Evolutionary conservation across 1,140 invertebrate genomes (phyloP).

Genomic region (Drosophila hydei): DNA sequence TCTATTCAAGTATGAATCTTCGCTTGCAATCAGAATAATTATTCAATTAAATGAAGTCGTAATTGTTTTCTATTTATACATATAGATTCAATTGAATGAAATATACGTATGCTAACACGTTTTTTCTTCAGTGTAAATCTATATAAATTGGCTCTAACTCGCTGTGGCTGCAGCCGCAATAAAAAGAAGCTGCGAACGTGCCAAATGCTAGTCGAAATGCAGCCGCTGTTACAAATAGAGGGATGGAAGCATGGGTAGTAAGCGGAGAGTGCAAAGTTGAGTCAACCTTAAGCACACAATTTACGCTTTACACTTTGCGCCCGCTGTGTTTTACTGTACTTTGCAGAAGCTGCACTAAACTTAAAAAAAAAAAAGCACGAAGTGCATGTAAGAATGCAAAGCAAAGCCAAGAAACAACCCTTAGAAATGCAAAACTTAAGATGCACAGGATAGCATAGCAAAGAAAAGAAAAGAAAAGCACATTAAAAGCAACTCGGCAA

Average conservation of each 20-base stretch:
- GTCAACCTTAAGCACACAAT: constrained; percentile 64
- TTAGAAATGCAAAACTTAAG: constrained; percentile 48
- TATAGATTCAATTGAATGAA: no score
- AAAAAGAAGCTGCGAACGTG: no score
- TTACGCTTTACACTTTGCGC: constrained; percentile 33
- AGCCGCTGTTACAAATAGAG: constrained; percentile 1
- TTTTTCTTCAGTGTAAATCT: no score
- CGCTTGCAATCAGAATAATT: no score
- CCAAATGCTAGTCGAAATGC: constrained; percentile 35
- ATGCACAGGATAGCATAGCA: constrained; percentile 14
- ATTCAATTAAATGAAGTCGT: no score
- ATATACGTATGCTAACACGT: no score
- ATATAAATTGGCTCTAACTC: no score
- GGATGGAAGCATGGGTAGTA: neutral
- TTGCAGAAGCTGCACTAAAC: constrained; percentile 55
- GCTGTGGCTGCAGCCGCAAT: no score
- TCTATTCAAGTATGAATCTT: no score
- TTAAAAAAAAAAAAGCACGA: constrained; percentile 41
- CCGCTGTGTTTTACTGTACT: constrained; percentile 39
- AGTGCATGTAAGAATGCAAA: constrained; percentile 12
- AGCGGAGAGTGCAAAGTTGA: constrained; percentile 61
- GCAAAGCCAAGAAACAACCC: constrained; percentile 52
- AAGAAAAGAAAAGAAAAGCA: constrained; percentile 10
- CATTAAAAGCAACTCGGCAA: constrained; percentile 42
- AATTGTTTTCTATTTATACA: no score